phyloP scores from a whole-genome alignment of 2,888 invertebrate genomes.

The Spilarctia lutea region DNA sequence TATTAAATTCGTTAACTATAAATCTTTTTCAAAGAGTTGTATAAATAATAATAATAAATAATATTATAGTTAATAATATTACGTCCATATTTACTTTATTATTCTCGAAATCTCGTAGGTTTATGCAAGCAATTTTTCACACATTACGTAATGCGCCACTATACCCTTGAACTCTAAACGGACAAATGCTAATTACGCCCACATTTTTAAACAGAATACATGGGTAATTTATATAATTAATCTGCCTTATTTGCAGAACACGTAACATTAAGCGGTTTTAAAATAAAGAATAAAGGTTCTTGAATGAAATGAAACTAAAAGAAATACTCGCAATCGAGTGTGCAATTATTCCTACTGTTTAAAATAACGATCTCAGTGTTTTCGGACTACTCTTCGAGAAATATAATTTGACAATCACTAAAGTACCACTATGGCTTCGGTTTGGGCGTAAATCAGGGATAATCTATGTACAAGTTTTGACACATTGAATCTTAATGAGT shows the following conservation, averaged over 20 bases:
- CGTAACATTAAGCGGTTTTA: neutral
- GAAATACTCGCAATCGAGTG: too few species aligned
- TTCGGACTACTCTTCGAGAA: too few species aligned
- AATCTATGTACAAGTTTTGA: too few species aligned
- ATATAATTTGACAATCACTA: too few species aligned
- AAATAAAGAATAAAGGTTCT: neutral
- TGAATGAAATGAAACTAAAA: too few species aligned
- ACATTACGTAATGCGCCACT: neutral
- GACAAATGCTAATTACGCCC: constrained; percentile 12
- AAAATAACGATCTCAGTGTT: too few species aligned
- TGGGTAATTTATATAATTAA: neutral
- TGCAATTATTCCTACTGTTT: too few species aligned
- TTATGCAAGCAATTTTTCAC: constrained; percentile 4
- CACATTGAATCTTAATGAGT: too few species aligned
- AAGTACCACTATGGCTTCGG: too few species aligned
- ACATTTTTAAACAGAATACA: neutral
- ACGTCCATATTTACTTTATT: neutral
- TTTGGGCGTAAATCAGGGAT: too few species aligned
- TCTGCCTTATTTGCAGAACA: neutral
- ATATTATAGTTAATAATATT: neutral
- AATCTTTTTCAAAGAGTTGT: neutral
- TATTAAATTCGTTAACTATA: neutral
- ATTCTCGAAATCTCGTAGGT: neutral
- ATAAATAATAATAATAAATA: neutral
- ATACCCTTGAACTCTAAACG: constrained; percentile 26